Conservation (phyloP, 1,140 invertebrate species). For the Subanguina moxae region DNA sequence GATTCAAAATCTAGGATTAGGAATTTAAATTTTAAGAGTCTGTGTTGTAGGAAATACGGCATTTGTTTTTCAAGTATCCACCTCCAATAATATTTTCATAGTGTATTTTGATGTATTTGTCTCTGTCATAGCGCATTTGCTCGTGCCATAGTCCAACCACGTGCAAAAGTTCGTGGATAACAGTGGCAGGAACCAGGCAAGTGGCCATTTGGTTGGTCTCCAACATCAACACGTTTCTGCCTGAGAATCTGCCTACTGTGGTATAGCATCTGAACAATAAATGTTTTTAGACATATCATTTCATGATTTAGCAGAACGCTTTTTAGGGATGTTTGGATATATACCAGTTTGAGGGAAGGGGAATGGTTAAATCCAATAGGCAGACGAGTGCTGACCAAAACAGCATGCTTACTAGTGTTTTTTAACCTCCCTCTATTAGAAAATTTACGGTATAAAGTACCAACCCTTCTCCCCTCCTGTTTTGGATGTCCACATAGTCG, state of each 20-base stretch:
- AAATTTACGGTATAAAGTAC: too few species aligned
- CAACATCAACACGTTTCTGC: constrained; percentile 35
- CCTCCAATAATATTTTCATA: constrained; percentile 55
- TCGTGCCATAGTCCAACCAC: constrained; percentile 37
- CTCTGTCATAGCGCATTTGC: constrained; percentile 51
- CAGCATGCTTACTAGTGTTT: too few species aligned
- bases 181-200: constrained; percentile 36
- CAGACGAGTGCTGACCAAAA: too few species aligned
- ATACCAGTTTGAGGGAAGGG: too few species aligned
- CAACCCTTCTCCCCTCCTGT: constrained; percentile 31
- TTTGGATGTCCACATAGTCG: constrained; percentile 33
- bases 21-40: neutral
- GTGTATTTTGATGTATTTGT: constrained; percentile 52
- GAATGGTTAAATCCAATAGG: too few species aligned
- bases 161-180: constrained; percentile 43
- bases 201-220: constrained; percentile 35
- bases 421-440: too few species aligned
- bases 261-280: constrained; percentile 27
- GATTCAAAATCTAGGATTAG: neutral
- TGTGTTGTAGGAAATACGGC: neutral
- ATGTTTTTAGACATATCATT: too few species aligned
- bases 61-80: neutral
- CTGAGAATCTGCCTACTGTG: constrained; percentile 31
- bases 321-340: too few species aligned
- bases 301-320: too few species aligned